phyloP scores from a whole-genome alignment of 2,888 invertebrate genomes.

The Aplocera efformata region DNA sequence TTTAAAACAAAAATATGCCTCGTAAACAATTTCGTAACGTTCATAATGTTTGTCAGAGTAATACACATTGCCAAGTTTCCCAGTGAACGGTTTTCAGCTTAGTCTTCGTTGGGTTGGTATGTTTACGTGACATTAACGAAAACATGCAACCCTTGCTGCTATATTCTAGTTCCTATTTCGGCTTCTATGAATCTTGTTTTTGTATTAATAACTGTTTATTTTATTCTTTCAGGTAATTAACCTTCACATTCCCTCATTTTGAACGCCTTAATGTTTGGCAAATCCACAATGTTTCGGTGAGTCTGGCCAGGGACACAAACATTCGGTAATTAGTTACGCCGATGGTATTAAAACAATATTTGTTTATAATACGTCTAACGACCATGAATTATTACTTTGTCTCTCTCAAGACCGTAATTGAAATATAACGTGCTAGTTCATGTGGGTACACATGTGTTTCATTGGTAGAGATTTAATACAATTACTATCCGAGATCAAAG shows the following conservation, averaged over 20 bases:
- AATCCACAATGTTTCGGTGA: slow-evolving; percentile 65
- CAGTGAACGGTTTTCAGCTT: slow-evolving; percentile 24
- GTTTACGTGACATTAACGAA: slow-evolving; percentile 31
- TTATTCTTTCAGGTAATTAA: slow-evolving; percentile 76
- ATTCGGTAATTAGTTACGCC: slow-evolving; percentile 56
- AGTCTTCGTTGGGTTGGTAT: slow-evolving; percentile 18
- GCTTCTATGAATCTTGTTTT: slow-evolving; percentile 16
- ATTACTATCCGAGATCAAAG: too few relatives aligned
- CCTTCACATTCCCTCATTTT: slow-evolving; percentile 72
- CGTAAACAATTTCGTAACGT: slow-evolving; percentile 18
- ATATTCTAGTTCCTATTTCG: slow-evolving; percentile 16
- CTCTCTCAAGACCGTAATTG: not conserved
- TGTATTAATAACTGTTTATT: slow-evolving; percentile 55
- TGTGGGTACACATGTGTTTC: too few relatives aligned
- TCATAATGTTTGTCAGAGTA: slow-evolving; percentile 18
- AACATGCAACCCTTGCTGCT: slow-evolving; percentile 31
- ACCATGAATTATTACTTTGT: not conserved
- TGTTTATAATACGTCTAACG: slow-evolving; percentile 14
- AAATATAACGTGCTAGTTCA: not conserved
- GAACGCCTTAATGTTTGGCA: slow-evolving; percentile 68
- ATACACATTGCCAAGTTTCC: slow-evolving; percentile 23
- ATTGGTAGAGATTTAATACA: too few relatives aligned
- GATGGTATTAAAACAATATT: slow-evolving; percentile 27
- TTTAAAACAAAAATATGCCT: slow-evolving; percentile 5
- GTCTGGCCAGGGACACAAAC: slow-evolving; percentile 58